Evolutionary conservation across 2,797 vertebrate species (phyloP).

Genomic region (Gallinago nigripennis): DNA sequence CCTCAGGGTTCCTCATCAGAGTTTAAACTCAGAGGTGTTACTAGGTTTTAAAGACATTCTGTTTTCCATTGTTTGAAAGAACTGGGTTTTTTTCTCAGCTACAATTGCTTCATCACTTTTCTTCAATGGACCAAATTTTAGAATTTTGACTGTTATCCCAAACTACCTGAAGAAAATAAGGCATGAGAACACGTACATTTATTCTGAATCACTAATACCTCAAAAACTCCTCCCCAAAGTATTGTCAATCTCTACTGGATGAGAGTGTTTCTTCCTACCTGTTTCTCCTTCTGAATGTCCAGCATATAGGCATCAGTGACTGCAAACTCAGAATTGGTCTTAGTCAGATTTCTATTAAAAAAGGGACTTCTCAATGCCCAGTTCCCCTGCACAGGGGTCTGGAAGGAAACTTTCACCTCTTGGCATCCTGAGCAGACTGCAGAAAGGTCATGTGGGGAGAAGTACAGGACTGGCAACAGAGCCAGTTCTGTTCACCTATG

Average conservation of each 20-base stretch:
- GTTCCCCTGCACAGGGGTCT: neutral
- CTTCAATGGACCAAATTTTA: neutral
- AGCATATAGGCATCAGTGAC: neutral
- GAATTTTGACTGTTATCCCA: neutral
- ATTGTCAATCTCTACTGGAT: neutral
- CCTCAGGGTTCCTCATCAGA: neutral
- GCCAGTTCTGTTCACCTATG: neutral
- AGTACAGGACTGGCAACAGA: neutral
- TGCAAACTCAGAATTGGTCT: neutral
- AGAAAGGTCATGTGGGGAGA: neutral
- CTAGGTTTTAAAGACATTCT: neutral
- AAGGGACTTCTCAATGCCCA: neutral
- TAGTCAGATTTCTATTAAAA: neutral
- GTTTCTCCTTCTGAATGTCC: neutral
- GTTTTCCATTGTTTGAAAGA: neutral
- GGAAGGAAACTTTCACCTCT: neutral
- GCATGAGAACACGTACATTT: neutral
- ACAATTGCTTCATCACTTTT: neutral
- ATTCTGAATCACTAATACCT: neutral
- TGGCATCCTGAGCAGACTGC: neutral
- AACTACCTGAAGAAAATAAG: neutral
- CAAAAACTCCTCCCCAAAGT: neutral
- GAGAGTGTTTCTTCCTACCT: neutral
- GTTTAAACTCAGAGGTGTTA: neutral
- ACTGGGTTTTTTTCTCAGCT: neutral